phyloP scores from a whole-genome alignment of 1,140 invertebrate species.

The Ctenoplectra terminalis region DNA sequence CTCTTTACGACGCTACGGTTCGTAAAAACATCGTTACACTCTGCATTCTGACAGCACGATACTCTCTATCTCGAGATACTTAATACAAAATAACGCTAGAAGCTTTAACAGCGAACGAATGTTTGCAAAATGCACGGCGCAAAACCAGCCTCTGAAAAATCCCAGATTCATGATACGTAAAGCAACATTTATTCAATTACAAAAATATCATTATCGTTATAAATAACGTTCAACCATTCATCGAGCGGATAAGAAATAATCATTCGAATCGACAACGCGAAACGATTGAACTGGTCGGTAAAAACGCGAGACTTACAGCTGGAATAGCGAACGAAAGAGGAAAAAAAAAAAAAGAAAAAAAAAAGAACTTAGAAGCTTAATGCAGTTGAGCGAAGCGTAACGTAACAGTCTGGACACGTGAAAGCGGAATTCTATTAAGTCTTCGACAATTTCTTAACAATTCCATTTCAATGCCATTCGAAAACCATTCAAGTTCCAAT shows the following conservation, averaged over 20 bases:
- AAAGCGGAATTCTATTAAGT: background rate
- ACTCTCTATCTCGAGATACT: background rate
- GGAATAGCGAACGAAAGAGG: background rate
- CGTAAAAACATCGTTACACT: background rate
- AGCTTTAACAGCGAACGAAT: background rate
- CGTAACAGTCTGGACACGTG: background rate
- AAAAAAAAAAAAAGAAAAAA: background rate
- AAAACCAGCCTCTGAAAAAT: background rate
- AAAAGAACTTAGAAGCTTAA: background rate
- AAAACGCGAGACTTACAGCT: background rate
- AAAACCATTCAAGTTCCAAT: background rate
- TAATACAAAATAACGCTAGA: background rate
- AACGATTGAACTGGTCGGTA: background rate
- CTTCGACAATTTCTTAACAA: background rate
- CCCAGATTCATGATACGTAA: background rate
- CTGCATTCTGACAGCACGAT: background rate
- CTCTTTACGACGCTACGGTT: background rate
- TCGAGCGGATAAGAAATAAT: background rate
- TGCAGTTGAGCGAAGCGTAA: constrained; percentile 9
- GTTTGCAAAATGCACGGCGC: background rate
- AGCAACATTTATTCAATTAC: background rate
- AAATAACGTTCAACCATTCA: background rate
- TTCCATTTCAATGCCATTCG: background rate
- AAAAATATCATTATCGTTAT: constrained; percentile 2
- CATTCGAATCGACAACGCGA: background rate